Evolutionary conservation across 2,113 vertebrate species (phyloP).

Genomic region (Ondatra zibethicus): DNA sequence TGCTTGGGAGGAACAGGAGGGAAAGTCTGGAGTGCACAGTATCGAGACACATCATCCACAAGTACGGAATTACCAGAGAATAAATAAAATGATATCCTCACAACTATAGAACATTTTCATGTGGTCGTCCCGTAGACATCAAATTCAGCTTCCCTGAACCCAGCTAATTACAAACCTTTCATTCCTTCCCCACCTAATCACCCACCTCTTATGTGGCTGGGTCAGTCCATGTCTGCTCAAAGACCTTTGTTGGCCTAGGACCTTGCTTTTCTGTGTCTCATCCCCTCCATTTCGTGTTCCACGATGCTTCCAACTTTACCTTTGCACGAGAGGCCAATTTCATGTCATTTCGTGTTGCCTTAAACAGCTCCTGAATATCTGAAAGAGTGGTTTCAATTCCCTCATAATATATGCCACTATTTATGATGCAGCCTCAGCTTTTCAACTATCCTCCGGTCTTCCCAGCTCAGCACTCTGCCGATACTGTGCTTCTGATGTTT

Average conservation of each 20-base stretch:
- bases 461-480: neutral
- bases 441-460: neutral
- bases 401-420: neutral
- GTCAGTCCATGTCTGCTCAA: neutral
- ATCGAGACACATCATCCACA: neutral
- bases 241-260: neutral
- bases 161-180: neutral
- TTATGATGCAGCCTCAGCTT: neutral
- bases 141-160: neutral
- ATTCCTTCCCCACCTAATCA: neutral
- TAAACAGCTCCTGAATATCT: neutral
- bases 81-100: neutral
- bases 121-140: neutral
- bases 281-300: neutral
- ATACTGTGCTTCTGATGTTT: neutral
- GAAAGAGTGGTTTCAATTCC: neutral
- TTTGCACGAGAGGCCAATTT: conserved; percentile 5
- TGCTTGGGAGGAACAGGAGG: neutral
- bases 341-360: neutral
- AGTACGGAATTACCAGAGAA: neutral
- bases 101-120: conserved; percentile 1
- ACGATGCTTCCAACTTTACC: neutral
- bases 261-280: neutral
- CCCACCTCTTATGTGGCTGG: neutral
- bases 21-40: neutral